Evolutionary conservation across 2,113 vertebrate species (phyloP).

Genomic region (Anolis carolinensis): DNA sequence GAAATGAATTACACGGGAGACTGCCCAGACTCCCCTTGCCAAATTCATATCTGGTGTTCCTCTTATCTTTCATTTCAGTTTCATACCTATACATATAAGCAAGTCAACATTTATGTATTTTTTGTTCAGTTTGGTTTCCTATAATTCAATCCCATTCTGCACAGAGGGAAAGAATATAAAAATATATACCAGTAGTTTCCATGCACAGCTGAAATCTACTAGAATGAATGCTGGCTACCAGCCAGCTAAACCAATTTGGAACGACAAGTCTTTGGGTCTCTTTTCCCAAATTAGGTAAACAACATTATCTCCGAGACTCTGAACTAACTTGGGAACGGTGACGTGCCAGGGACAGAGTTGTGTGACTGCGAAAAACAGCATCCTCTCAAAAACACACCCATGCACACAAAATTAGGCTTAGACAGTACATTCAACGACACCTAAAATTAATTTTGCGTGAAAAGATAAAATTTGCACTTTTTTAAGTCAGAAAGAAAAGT

Average conservation of each 20-base stretch:
- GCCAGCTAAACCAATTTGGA: constrained; percentile 46
- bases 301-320: constrained; percentile 35
- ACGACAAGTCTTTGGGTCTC: constrained; percentile 50
- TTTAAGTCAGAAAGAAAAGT: not conserved
- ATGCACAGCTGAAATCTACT: constrained; percentile 23
- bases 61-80: not conserved
- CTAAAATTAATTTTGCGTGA: not conserved
- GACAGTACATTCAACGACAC: not conserved
- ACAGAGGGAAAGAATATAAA: constrained; percentile 8
- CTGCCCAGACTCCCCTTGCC: not conserved
- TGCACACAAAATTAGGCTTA: not conserved
- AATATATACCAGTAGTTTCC: not conserved
- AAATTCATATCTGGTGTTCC: fast-evolving
- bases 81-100: not conserved
- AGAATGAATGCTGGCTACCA: constrained; percentile 37
- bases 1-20: not conserved
- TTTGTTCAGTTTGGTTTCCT: not conserved
- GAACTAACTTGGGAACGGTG: not conserved
- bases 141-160: not conserved
- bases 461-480: not conserved
- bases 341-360: not conserved
- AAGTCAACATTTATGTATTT: not conserved
- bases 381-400: not conserved
- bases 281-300: constrained; percentile 59
- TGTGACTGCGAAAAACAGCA: not conserved